Percentiles rank a stretch among this genome's conserved stretches.
Conservation (phyloP, 2,888 invertebrate species). For the Pogonocherus hispidulus region DNA sequence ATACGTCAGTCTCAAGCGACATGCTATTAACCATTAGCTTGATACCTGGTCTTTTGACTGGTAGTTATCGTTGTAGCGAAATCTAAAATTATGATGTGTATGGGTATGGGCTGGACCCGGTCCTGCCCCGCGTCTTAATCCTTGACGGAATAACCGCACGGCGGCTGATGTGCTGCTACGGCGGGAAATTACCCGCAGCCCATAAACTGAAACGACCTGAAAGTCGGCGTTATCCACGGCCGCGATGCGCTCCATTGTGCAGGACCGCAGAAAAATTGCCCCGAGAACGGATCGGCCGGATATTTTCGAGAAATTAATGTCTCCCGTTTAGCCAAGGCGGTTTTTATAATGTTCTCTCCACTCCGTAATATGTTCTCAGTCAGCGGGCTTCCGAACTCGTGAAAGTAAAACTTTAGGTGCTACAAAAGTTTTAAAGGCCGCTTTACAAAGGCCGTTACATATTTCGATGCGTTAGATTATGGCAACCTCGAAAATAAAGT, state of each 20-base stretch:
- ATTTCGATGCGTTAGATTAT: too few relatives aligned
- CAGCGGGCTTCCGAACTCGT: not conserved
- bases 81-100: too few relatives aligned
- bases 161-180: constrained; percentile 2
- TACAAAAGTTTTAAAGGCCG: too few relatives aligned
- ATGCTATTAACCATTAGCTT: too few relatives aligned
- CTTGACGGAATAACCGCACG: constrained; percentile 16
- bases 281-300: constrained; percentile 1
- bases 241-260: constrained; percentile 7
- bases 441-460: too few relatives aligned
- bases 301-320: constrained; percentile 7
- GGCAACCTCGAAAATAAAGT: too few relatives aligned
- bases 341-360: not conserved
- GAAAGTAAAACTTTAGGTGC: too few relatives aligned
- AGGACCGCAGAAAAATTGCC: constrained; percentile 5
- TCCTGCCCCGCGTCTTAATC: constrained; percentile 5
- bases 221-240: constrained; percentile 30
- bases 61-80: too few relatives aligned
- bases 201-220: constrained; percentile 37
- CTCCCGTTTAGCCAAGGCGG: not conserved
- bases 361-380: not conserved
- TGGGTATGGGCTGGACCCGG: not conserved
- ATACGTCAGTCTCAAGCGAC: too few relatives aligned
- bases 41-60: too few relatives aligned
- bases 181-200: constrained; percentile 25